Percentiles rank a stretch among this genome's conserved stretches.
Conservation (phyloP, 92 coral and sea anemone species). For the Porites evermanni region DNA sequence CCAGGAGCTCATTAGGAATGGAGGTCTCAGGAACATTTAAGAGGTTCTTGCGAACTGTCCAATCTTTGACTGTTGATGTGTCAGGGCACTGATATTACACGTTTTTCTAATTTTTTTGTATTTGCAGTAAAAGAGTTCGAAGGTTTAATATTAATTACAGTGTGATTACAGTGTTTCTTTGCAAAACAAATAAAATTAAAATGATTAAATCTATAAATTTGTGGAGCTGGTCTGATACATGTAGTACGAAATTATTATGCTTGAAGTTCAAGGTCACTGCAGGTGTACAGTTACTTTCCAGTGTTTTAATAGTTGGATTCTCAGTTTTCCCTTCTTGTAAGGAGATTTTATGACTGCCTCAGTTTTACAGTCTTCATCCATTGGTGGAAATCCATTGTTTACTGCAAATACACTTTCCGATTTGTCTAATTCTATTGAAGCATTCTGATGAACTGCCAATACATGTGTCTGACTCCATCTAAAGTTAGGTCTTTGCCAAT, state of each 20-base stretch:
- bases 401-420: background rate
- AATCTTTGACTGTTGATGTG: constrained; percentile 27
- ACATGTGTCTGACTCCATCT: no score
- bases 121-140: no score
- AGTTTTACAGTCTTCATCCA: background rate
- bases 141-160: no score
- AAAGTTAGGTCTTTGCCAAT: no score
- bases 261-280: background rate
- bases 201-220: no score
- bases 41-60: constrained; percentile 27
- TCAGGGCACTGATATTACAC: background rate
- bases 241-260: no score
- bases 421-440: no score
- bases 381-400: background rate
- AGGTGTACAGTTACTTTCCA: constrained; percentile 2
- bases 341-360: background rate
- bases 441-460: no score
- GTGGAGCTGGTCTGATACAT: no score
- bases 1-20: constrained; percentile 16
- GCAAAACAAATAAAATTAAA: no score
- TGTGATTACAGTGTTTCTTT: no score
- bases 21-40: constrained; percentile 27
- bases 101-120: no score
- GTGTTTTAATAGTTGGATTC: background rate
- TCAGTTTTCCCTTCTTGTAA: background rate